Conservation (phyloP, 2,113 vertebrate species). For the Miniopterus natalensis region DNA sequence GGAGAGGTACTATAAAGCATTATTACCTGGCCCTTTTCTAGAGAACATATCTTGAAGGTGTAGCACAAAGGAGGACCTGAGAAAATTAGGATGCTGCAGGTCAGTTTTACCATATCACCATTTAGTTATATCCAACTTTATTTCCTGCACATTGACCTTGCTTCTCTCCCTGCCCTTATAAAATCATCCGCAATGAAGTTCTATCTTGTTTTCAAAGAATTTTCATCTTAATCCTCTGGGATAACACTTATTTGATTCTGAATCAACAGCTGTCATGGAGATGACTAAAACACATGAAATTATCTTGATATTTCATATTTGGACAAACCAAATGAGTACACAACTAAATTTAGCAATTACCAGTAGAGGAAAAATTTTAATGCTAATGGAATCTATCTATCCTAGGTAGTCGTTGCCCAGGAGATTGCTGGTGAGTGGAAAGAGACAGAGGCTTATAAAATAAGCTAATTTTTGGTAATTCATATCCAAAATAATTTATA, state of each 20-base stretch:
- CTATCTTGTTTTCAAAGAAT: neutral
- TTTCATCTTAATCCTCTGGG: neutral
- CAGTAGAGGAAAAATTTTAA: neutral
- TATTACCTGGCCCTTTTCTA: neutral
- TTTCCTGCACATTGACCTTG: neutral
- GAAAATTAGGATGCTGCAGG: accelerated
- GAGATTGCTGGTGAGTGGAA: neutral
- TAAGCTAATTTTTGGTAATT: conserved; percentile 13
- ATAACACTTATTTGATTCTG: neutral
- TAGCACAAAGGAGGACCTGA: neutral
- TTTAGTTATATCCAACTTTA: neutral
- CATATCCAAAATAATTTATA: neutral
- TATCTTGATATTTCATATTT: conserved; percentile 6
- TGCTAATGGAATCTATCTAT: neutral
- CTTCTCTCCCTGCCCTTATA: neutral
- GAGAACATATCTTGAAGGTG: neutral
- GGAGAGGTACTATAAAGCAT: neutral
- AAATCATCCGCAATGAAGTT: neutral
- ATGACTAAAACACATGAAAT: neutral
- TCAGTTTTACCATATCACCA: neutral
- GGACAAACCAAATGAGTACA: neutral
- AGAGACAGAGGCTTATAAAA: neutral
- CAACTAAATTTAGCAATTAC: neutral
- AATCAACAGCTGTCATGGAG: neutral
- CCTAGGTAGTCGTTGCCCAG: neutral